Percentiles rank a stretch among this genome's conserved stretches.
Evolutionary conservation across 2,113 vertebrate species (phyloP).

Genomic region (Pelecanoides urinatrix): DNA sequence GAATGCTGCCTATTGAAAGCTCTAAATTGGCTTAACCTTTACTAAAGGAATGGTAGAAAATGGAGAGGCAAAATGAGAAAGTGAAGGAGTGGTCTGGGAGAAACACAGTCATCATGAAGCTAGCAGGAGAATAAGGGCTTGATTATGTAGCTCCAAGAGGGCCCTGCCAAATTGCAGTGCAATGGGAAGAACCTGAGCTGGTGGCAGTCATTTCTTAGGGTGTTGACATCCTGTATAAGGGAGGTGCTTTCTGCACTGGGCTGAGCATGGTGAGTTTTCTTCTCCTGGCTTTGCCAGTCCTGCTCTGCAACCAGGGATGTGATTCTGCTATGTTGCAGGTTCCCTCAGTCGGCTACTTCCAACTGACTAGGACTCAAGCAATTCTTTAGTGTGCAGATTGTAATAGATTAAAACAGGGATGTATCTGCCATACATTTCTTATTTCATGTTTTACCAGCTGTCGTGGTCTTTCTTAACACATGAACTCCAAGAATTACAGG

Average conservation of each 20-base stretch:
- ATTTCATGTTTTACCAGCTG: neutral
- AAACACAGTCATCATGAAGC: neutral
- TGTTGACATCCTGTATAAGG: neutral
- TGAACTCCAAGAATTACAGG: neutral
- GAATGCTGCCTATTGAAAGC: neutral
- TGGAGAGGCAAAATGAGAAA: neutral
- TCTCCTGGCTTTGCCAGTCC: neutral
- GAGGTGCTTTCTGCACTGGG: neutral
- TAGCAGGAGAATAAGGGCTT: constrained; percentile 6
- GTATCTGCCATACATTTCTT: neutral
- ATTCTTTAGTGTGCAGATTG: neutral
- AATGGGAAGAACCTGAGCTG: neutral
- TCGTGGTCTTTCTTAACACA: neutral
- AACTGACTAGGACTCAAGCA: neutral
- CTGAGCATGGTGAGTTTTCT: neutral
- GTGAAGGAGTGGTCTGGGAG: neutral
- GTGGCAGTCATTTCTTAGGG: neutral
- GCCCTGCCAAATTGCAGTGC: neutral
- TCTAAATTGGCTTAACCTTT: constrained; percentile 4
- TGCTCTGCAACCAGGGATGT: neutral
- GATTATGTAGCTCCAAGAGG: neutral
- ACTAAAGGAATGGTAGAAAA: neutral
- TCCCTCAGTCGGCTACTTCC: neutral
- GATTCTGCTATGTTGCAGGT: neutral
- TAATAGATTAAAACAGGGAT: neutral